phyloP scores from a whole-genome alignment of 1,140 invertebrate species.

The Pseudomyrmex cubaensis region DNA sequence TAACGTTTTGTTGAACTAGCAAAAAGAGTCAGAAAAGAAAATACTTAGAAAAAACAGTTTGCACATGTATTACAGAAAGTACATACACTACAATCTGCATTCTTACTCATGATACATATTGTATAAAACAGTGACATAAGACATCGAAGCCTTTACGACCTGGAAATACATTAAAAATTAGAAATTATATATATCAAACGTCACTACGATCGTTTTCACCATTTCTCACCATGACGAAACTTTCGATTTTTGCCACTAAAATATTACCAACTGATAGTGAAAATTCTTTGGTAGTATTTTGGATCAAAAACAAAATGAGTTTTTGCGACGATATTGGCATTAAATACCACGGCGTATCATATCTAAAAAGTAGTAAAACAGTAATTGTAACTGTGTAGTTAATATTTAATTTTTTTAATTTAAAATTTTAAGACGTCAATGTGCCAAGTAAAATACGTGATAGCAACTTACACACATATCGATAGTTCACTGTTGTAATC shows the following conservation, averaged over 20 bases:
- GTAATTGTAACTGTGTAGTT: too few species aligned
- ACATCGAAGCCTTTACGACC: slow-evolving; percentile 19
- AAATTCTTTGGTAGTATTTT: slow-evolving; percentile 31
- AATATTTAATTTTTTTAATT: not conserved
- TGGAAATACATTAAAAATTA: slow-evolving; percentile 17
- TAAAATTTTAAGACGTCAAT: too few species aligned
- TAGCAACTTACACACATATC: too few species aligned
- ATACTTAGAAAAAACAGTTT: too few species aligned
- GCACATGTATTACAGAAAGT: too few species aligned
- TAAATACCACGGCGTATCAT: slow-evolving; percentile 47
- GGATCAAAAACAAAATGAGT: slow-evolving; percentile 58
- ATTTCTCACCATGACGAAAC: slow-evolving; percentile 50
- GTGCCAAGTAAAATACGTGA: too few species aligned
- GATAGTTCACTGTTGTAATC: too few species aligned
- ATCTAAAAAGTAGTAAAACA: not conserved
- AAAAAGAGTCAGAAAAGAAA: too few species aligned
- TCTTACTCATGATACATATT: not conserved
- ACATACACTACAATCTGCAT: too few species aligned
- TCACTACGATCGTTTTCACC: not conserved
- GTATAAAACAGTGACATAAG: slow-evolving; percentile 27
- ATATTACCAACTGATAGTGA: slow-evolving; percentile 29
- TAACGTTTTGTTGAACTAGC: too few species aligned
- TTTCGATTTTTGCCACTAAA: slow-evolving; percentile 36
- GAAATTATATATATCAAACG: not conserved
- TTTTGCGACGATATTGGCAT: slow-evolving; percentile 35